These are phyloP conservation scores for Sus cebifrons DNA, from an alignment of 2,797 vertebrate genomes.

Conservation along the genomic window DNA sequence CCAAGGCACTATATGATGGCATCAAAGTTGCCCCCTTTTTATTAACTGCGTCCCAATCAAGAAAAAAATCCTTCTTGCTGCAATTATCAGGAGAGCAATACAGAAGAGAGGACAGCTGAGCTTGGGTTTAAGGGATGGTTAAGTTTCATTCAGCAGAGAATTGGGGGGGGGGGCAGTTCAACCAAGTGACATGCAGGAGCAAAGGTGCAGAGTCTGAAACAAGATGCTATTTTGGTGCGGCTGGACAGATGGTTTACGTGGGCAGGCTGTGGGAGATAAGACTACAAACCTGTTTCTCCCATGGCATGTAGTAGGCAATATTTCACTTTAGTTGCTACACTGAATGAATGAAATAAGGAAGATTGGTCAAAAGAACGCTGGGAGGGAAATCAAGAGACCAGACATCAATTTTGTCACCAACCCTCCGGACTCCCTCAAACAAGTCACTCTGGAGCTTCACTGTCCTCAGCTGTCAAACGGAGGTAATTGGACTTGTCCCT, in stretches of 20 bases:
- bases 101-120: conserved; percentile 57
- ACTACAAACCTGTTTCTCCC: conserved; percentile 46
- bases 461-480: not conserved
- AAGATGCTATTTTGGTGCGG: conserved; percentile 56
- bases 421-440: not conserved
- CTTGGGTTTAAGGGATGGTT: conserved; percentile 69
- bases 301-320: not conserved
- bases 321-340: conserved; percentile 21
- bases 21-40: not conserved
- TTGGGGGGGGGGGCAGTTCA: conserved; percentile 21
- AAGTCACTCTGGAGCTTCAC: not conserved
- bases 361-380: not conserved
- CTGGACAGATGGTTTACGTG: conserved; percentile 74
- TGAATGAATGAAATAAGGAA: conserved; percentile 55
- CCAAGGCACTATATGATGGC: not conserved
- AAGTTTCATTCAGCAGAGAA: conserved; percentile 68
- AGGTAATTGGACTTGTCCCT: not conserved
- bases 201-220: conserved; percentile 54
- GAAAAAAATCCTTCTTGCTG: conserved; percentile 69
- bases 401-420: not conserved
- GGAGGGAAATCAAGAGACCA: conserved; percentile 22
- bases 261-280: conserved; percentile 26
- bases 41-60: conserved; percentile 35
- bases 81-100: conserved; percentile 51
- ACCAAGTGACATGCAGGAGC: conserved; percentile 29